Evolutionary conservation across 2,888 invertebrate genomes (phyloP).

Genomic region (Caenorhabditis zanzibari): DNA sequence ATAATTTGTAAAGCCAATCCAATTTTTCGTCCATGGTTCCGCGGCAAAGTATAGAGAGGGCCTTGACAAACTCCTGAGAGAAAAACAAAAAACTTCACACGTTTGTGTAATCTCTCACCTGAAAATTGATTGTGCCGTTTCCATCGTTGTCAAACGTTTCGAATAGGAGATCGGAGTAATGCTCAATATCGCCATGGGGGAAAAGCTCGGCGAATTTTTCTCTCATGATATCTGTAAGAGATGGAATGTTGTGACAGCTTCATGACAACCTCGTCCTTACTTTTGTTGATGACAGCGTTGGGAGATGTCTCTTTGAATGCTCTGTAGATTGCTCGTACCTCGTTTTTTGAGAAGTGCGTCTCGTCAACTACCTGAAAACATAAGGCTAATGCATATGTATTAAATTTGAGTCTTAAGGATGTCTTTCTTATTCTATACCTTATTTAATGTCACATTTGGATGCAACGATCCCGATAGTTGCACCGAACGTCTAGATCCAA

Average conservation of each 20-base stretch:
- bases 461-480: constrained; percentile 31
- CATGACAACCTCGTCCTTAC: constrained; percentile 42
- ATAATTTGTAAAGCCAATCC: constrained; percentile 80
- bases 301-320: constrained; percentile 81
- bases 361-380: constrained; percentile 77
- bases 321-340: constrained; percentile 79
- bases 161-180: constrained; percentile 80
- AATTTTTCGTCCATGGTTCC: constrained; percentile 80
- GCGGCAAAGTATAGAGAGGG: constrained; percentile 78
- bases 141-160: constrained; percentile 80
- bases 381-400: not conserved
- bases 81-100: constrained; percentile 1
- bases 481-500: constrained; percentile 51
- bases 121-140: constrained; percentile 80
- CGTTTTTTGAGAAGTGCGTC: constrained; percentile 80
- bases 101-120: constrained; percentile 64
- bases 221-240: constrained; percentile 75
- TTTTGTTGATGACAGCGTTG: constrained; percentile 79
- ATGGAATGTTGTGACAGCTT: constrained; percentile 18
- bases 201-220: constrained; percentile 80
- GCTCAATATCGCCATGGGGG: constrained; percentile 80
- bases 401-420: not conserved
- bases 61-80: constrained; percentile 79
- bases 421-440: constrained; percentile 38
- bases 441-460: constrained; percentile 54